Conservation (phyloP, 2,797 vertebrate genomes). For the Brachymystax lenok region DNA sequence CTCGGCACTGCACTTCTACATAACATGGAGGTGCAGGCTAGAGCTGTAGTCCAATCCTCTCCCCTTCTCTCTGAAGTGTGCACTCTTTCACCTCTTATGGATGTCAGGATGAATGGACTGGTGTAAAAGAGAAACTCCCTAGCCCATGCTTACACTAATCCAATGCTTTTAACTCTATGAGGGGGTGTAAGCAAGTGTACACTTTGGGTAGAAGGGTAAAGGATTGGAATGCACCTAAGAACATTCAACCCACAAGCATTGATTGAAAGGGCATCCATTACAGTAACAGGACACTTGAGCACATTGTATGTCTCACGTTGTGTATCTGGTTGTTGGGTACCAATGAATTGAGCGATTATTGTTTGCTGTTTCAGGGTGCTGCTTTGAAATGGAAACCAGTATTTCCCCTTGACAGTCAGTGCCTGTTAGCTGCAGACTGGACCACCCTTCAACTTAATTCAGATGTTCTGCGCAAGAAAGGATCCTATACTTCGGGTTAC, state of each 20-base stretch:
- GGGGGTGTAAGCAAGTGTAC: not conserved
- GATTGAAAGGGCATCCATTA: not conserved
- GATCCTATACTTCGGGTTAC: not conserved
- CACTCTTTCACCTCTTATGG: not conserved
- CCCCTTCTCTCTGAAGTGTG: not conserved
- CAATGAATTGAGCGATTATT: not conserved
- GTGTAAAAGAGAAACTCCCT: not conserved
- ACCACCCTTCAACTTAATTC: not conserved
- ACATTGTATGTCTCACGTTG: not conserved
- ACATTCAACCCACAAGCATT: not conserved
- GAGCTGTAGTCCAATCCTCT: not conserved
- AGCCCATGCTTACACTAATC: not conserved
- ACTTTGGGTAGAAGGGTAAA: not conserved
- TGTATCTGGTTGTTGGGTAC: not conserved
- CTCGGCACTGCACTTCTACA: not conserved
- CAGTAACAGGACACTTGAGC: too few species aligned
- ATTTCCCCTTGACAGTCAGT: not conserved
- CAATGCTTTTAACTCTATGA: not conserved
- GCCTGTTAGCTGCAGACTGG: not conserved
- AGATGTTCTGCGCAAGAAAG: not conserved
- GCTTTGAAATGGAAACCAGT: constrained; percentile 3
- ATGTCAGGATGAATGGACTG: not conserved
- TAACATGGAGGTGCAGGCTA: too few species aligned
- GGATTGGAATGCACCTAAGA: not conserved
- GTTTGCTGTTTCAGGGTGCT: constrained; percentile 39